phyloP scores from a whole-genome alignment of 2,797 vertebrate species.

The Neosilurus hyrtlii region DNA sequence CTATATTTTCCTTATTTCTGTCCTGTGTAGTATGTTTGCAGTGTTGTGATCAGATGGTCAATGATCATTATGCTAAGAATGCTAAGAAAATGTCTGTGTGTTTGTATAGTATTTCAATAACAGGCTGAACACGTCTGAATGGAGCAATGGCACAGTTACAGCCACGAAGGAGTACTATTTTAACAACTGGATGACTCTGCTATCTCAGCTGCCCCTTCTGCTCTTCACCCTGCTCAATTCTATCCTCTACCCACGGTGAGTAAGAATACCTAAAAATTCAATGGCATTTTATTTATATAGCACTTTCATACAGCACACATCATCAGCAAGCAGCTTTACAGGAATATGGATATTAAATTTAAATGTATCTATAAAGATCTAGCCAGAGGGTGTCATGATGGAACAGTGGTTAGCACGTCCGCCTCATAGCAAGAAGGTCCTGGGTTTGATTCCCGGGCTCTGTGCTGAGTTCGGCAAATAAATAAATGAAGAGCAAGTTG shows the following conservation, averaged over 20 bases:
- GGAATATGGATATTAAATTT: no score
- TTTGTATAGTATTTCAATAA: constrained; percentile 79
- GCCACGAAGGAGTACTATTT: constrained; percentile 74
- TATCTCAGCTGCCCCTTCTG: constrained; percentile 87
- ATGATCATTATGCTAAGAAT: not conserved
- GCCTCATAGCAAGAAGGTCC: no score
- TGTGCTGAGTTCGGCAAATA: no score
- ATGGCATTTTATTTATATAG: not conserved
- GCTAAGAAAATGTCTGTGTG: not conserved
- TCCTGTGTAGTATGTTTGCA: not conserved
- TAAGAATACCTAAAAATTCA: not conserved
- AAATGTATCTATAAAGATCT: no score
- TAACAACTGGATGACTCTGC: constrained; percentile 88
- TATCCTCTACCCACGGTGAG: constrained; percentile 85
- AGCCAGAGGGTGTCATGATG: no score
- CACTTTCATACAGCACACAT: no score
- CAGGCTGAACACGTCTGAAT: constrained; percentile 64
- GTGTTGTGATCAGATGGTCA: not conserved
- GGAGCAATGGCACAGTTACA: constrained; percentile 58
- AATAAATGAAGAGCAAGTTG: no score
- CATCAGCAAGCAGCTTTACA: no score
- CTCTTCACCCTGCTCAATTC: constrained; percentile 90
- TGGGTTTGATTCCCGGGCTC: no score
- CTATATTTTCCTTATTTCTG: not conserved
- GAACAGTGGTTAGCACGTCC: no score